Evolutionary conservation across 2,888 invertebrate species (phyloP), one percentile per base, ranked within the genome.

Genomic region (Andrena fulva): DNA sequence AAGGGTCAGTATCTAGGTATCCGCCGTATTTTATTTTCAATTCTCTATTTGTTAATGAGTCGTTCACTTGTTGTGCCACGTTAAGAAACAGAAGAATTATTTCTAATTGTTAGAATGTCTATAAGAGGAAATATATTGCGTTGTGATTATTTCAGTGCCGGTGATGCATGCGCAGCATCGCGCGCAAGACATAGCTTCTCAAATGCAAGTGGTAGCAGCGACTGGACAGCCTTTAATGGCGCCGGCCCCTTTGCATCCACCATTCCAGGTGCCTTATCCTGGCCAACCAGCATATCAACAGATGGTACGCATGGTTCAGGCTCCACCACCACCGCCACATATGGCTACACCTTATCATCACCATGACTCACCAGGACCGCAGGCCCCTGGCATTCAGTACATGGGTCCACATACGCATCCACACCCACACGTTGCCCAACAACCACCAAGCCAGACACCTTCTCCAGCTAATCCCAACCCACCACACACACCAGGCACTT

Each of bases 181-280:
- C 56, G 93, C 94, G 8, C 95, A 95, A 69, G 96, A 96, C 88
- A 94, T 96, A 92, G 95, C 96, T 69, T 96, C 96, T 24, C 96
- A 97, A 91, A 97, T 98, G 95, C 98, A 97, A 92, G 97, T 97
- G 83, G 97, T 97, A 31, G 97, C 97, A 76, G 95, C 96, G 42
- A 94, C 96, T 27, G 98, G 98, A 0, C 98, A 97, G 93, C 98
- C 98, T 4, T 95, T 98, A 78, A 94, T 98, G 90, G 97, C 98
- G 56, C 97, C 97, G 29, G 97, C 96, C 27, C 97, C 97, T 12
- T 95, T 98, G 92, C 97, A 96, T 92, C 96, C 95, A 88, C 95
- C 96, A 92, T 93, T 94, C 90, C 96, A 96, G 86, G 95, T 96
- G 94, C 95, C 95, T 90, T 96, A 96, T 93, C 95, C 96, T 85